Conservation (phyloP, 1,140 invertebrate genomes). For the Ceratosolen fusciceps region DNA sequence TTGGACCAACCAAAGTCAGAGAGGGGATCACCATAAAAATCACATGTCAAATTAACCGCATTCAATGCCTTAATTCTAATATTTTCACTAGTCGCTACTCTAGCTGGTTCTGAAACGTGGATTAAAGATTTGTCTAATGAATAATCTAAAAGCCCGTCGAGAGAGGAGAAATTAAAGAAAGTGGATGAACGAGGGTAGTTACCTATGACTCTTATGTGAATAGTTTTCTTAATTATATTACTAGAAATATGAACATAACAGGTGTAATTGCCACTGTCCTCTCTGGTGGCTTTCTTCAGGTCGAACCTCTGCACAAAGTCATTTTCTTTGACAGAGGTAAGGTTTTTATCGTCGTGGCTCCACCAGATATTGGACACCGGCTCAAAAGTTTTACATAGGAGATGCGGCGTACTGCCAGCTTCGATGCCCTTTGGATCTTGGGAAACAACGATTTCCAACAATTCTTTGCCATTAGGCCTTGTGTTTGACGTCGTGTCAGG, state of each 20-base stretch:
- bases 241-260: constrained; percentile 67
- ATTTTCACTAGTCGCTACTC: constrained; percentile 66
- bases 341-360: constrained; percentile 61
- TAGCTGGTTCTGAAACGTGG: constrained; percentile 69
- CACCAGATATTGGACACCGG: constrained; percentile 63
- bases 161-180: background rate
- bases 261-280: constrained; percentile 74
- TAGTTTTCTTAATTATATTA: constrained; percentile 63
- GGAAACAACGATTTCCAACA: constrained; percentile 59
- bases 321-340: constrained; percentile 65
- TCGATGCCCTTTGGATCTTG: constrained; percentile 65
- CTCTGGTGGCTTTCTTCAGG: constrained; percentile 69
- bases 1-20: constrained; percentile 74
- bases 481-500: background rate
- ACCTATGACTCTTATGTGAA: constrained; percentile 68
- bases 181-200: constrained; percentile 19
- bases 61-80: constrained; percentile 71
- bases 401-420: constrained; percentile 66
- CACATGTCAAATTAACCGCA: constrained; percentile 71
- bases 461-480: constrained; percentile 34
- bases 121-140: constrained; percentile 40
- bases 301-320: constrained; percentile 63
- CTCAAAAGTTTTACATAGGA: constrained; percentile 60
- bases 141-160: background rate
- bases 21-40: constrained; percentile 75